Evolutionary conservation across 2,888 invertebrate genomes (phyloP).

Genomic region (Gerris lacustris): DNA sequence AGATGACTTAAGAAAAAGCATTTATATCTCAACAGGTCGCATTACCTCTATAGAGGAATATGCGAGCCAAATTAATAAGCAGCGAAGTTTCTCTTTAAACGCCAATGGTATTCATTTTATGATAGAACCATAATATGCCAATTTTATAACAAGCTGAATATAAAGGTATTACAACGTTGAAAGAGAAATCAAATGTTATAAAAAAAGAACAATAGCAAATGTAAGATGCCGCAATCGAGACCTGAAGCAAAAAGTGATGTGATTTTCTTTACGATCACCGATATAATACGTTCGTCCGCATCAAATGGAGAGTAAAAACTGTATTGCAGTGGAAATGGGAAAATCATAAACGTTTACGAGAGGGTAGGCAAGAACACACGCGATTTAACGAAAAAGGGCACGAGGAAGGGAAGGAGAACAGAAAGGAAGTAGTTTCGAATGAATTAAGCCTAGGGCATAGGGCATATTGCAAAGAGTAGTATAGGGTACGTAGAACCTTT

Average conservation of each 20-base stretch:
- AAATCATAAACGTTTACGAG: constrained; percentile 5
- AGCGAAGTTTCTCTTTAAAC: too few relatives aligned
- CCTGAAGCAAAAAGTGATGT: background rate
- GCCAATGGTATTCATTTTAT: too few relatives aligned
- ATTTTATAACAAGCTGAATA: too few relatives aligned
- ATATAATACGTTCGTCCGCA: background rate
- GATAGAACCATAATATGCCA: too few relatives aligned
- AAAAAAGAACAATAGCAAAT: background rate
- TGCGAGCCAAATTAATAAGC: too few relatives aligned
- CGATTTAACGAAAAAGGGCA: constrained; percentile 3
- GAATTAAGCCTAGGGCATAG: background rate
- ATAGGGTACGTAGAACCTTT: background rate
- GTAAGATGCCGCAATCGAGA: background rate
- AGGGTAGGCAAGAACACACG: background rate
- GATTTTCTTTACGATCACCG: background rate
- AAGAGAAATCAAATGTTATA: too few relatives aligned
- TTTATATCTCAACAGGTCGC: too few relatives aligned
- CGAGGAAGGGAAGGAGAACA: background rate
- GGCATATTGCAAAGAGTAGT: background rate
- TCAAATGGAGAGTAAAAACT: constrained; percentile 1
- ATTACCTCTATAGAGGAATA: too few relatives aligned
- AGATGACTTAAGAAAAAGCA: too few relatives aligned
- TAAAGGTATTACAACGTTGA: too few relatives aligned
- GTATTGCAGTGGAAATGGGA: constrained; percentile 1
- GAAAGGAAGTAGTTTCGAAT: background rate